phyloP scores from a whole-genome alignment of 2,113 vertebrate genomes.

The Eurypyga helias region DNA sequence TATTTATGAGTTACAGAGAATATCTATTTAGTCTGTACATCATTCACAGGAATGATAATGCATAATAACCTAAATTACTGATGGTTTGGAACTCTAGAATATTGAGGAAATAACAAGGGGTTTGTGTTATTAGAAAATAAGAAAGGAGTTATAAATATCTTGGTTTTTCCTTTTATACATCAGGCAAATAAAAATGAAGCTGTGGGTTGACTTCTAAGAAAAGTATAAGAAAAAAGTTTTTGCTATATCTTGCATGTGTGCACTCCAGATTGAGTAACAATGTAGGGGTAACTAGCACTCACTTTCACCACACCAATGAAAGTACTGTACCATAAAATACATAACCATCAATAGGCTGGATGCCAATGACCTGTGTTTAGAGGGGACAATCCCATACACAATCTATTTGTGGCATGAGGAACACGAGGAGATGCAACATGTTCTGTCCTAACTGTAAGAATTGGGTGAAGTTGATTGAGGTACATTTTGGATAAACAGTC shows the following conservation, averaged over 20 bases:
- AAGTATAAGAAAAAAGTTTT: neutral
- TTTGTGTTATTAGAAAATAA: neutral
- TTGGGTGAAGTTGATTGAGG: neutral
- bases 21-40: neutral
- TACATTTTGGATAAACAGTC: neutral
- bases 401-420: neutral
- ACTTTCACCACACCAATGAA: neutral
- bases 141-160: neutral
- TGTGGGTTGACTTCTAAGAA: neutral
- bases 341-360: neutral
- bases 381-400: fast-evolving
- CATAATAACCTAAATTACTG: neutral
- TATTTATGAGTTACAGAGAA: neutral
- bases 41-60: neutral
- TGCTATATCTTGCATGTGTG: neutral
- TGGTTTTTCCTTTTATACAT: neutral
- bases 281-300: neutral
- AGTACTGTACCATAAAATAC: neutral
- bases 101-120: neutral
- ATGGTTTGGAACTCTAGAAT: neutral
- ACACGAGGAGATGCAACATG: fast-evolving
- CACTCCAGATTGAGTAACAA: neutral
- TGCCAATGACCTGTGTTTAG: neutral
- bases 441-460: neutral
- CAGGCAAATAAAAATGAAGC: neutral